phyloP scores from a whole-genome alignment of 2,113 vertebrate genomes.

The Myotis yumanensis region DNA sequence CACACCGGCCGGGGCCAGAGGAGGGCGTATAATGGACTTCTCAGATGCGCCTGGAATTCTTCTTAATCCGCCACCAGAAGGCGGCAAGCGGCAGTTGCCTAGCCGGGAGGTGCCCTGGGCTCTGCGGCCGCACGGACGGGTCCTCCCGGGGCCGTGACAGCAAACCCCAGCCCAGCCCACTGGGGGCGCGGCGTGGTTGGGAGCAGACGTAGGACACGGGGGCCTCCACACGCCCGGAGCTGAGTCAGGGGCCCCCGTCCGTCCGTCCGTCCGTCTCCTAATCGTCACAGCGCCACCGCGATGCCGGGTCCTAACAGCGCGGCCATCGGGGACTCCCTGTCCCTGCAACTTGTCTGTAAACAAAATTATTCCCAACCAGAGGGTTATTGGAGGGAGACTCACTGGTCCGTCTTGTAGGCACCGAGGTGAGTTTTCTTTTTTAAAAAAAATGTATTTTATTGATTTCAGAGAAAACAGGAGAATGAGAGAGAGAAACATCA shows the following conservation, averaged over 20 bases:
- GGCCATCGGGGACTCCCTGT: fast-evolving
- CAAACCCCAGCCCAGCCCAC: fast-evolving
- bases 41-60: neutral
- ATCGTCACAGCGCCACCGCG: fast-evolving
- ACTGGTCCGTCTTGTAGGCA: fast-evolving
- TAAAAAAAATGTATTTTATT: too few relatives aligned
- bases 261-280: fast-evolving
- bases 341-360: fast-evolving
- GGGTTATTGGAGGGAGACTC: fast-evolving
- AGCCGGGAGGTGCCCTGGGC: fast-evolving
- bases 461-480: too few relatives aligned
- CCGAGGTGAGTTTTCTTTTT: neutral
- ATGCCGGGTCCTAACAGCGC: fast-evolving
- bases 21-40: too few relatives aligned
- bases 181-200: fast-evolving
- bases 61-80: fast-evolving
- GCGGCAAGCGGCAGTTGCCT: fast-evolving
- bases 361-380: neutral
- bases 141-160: fast-evolving
- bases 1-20: too few relatives aligned
- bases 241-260: fast-evolving
- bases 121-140: neutral
- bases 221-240: fast-evolving
- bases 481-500: too few relatives aligned
- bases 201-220: fast-evolving